Conservation (phyloP, 2,888 invertebrate genomes). For the Pemphredon lugubris region DNA sequence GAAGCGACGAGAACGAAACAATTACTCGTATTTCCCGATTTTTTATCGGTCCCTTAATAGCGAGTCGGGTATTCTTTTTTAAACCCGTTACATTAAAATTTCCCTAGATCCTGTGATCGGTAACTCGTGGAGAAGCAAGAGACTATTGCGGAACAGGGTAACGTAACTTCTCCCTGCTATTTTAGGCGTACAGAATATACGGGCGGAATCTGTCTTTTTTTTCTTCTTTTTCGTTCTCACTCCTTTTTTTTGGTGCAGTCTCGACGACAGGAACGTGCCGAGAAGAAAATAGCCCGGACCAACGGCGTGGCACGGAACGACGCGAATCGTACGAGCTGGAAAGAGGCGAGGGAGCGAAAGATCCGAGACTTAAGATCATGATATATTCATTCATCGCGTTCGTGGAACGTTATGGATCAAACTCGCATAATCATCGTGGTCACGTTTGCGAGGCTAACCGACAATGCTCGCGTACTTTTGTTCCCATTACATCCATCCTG, state of each 20-base stretch:
- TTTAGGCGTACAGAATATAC: slow-evolving; percentile 53
- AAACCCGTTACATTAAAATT: no score
- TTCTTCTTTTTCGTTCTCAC: no score
- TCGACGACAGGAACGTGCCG: slow-evolving; percentile 65
- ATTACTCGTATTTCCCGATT: no score
- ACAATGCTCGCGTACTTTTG: no score
- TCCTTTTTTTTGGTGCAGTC: slow-evolving; percentile 31
- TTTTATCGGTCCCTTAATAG: no score
- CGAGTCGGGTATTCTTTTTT: no score
- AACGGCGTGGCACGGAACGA: slow-evolving; percentile 64
- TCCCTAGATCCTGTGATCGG: no score
- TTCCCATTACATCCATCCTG: no score
- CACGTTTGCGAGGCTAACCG: no score
- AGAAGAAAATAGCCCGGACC: slow-evolving; percentile 71
- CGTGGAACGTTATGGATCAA: no score
- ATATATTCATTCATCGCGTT: slow-evolving; percentile 37
- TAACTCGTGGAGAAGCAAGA: neutral
- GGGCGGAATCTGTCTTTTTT: slow-evolving; percentile 34
- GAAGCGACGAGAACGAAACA: no score
- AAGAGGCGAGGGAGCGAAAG: slow-evolving; percentile 47
- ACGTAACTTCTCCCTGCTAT: slow-evolving; percentile 59
- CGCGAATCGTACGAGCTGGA: slow-evolving; percentile 55
- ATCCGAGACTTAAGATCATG: slow-evolving; percentile 40
- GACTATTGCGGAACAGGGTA: slow-evolving; percentile 52
- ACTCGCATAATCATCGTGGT: no score